Evolutionary conservation across 2,113 vertebrate species (phyloP).

Genomic region (Vicugna pacos): DNA sequence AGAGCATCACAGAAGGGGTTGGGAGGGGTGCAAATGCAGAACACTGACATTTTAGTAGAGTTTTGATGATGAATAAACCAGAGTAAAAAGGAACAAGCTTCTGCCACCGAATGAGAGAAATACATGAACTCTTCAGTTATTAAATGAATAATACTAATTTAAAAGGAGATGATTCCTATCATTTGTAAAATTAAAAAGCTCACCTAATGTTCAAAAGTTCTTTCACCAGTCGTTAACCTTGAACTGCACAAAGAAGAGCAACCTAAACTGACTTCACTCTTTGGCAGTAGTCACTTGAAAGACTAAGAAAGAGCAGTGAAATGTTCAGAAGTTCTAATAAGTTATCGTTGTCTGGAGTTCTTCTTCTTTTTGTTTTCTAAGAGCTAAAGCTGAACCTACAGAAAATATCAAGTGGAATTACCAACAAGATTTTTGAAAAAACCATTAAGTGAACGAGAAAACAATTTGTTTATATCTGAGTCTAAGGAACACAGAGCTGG

Average conservation of each 20-base stretch:
- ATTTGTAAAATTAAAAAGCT: constrained; percentile 50
- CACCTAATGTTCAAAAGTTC: not conserved
- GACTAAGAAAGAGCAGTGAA: not conserved
- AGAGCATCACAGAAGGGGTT: rapidly evolving
- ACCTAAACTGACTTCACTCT: not conserved
- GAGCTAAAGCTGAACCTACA: not conserved
- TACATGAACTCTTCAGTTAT: not conserved
- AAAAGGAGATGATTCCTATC: not conserved
- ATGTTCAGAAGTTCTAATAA: not conserved
- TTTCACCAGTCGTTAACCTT: constrained; percentile 23
- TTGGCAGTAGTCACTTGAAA: not conserved
- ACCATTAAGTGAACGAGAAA: constrained; percentile 72
- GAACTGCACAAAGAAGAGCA: not conserved
- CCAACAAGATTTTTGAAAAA: constrained; percentile 65
- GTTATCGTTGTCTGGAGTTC: constrained; percentile 40
- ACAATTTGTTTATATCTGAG: constrained; percentile 59
- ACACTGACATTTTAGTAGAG: not conserved
- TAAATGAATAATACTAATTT: not conserved
- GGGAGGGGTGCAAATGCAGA: rapidly evolving
- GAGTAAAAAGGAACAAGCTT: not conserved
- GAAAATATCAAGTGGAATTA: constrained; percentile 22
- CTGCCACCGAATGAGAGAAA: not conserved
- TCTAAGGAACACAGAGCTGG: not conserved
- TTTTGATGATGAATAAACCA: not conserved
- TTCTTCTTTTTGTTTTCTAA: constrained; percentile 48